Conservation (phyloP, 2,888 invertebrate genomes). For the Pteria penguin region DNA sequence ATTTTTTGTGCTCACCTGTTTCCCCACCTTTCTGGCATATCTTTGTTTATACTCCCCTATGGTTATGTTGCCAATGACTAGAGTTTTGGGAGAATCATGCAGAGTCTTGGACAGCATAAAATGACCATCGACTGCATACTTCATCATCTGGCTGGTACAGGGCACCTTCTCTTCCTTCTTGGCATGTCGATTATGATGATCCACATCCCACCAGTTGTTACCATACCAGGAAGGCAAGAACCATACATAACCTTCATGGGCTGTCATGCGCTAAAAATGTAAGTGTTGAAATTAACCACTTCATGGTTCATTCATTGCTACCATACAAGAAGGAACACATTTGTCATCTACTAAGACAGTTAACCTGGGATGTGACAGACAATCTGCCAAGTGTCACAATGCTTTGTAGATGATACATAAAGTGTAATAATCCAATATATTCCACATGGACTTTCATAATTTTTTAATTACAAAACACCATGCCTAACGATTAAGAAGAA, state of each 20-base stretch:
- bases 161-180: conserved; percentile 81
- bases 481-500: no score
- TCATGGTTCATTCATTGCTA: no score
- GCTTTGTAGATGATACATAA: no score
- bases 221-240: conserved; percentile 88
- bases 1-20: no score
- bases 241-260: conserved; percentile 88
- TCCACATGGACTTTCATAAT: no score
- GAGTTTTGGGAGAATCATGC: conserved; percentile 84
- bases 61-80: conserved; percentile 84
- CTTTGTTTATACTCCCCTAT: conserved; percentile 84
- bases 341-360: no score
- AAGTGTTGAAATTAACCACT: no score
- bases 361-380: no score
- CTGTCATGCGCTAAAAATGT: conserved; percentile 80
- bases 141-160: conserved; percentile 84
- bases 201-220: conserved; percentile 84
- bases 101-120: conserved; percentile 86
- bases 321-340: no score
- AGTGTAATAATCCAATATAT: no score
- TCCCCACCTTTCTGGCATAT: conserved; percentile 62
- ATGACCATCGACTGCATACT: conserved; percentile 87
- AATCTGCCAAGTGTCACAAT: no score
- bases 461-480: no score
- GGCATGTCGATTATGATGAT: conserved; percentile 76